A percentile compares a stretch with the other conserved stretches of the same genome.
These are phyloP conservation scores for Channa argus DNA, from an alignment of 2,113 vertebrate species.

Conservation along the genomic window DNA sequence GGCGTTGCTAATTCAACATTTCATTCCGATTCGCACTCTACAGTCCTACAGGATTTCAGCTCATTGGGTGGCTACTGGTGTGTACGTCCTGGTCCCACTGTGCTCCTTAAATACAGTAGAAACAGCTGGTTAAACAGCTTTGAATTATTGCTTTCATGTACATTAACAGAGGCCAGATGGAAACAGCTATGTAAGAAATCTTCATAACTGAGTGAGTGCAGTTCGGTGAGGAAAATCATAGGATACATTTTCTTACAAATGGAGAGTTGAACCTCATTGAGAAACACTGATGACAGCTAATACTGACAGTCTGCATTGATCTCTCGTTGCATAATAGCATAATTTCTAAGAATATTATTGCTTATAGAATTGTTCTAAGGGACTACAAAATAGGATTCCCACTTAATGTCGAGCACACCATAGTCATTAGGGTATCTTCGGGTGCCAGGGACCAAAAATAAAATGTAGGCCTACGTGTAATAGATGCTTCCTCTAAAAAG, in stretches of 20 bases:
- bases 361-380: too few species aligned
- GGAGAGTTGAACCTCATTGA: neutral
- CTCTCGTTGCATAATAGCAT: neutral
- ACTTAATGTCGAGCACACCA: too few species aligned
- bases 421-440: too few species aligned
- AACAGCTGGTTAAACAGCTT: slow-evolving; percentile 47
- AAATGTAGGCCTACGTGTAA: too few species aligned
- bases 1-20: slow-evolving; percentile 68
- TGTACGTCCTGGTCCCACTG: slow-evolving; percentile 61
- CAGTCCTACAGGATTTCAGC: slow-evolving; percentile 25
- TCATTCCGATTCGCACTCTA: slow-evolving; percentile 48
- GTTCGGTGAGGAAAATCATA: slow-evolving; percentile 3
- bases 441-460: too few species aligned
- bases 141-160: slow-evolving; percentile 1
- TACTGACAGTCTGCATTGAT: neutral
- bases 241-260: neutral
- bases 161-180: slow-evolving; percentile 10
- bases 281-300: neutral
- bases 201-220: slow-evolving; percentile 17
- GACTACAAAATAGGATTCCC: too few species aligned
- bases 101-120: slow-evolving; percentile 16
- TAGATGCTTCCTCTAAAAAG: too few species aligned
- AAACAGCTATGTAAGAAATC: slow-evolving; percentile 8
- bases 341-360: too few species aligned
- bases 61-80: slow-evolving; percentile 48